phyloP scores from a whole-genome alignment of 2,888 invertebrate genomes.

The Myopa testacea region DNA sequence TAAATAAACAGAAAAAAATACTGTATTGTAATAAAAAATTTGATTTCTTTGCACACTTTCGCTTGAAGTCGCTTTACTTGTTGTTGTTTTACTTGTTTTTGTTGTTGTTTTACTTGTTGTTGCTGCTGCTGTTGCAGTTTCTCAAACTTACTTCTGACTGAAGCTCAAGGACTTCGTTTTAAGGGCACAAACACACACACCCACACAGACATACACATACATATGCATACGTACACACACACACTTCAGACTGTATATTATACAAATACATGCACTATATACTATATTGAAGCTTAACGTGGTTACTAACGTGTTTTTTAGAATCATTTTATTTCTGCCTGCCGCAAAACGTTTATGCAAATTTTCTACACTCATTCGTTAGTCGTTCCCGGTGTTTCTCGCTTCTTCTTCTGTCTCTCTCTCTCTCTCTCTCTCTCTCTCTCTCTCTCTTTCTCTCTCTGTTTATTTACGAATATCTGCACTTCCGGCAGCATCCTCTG shows the following conservation, averaged over 20 bases:
- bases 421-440: neutral
- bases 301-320: neutral
- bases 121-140: slow-evolving; percentile 4
- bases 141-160: slow-evolving; percentile 21
- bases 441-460: neutral
- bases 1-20: neutral
- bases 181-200: neutral
- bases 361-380: slow-evolving; percentile 17
- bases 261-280: neutral
- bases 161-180: neutral
- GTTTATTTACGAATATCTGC: neutral
- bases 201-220: slow-evolving; percentile 1
- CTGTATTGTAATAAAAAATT: neutral
- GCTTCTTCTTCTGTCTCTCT: neutral
- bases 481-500: neutral
- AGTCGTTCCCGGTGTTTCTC: neutral
- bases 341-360: slow-evolving; percentile 35
- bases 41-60: neutral
- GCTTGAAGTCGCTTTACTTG: neutral
- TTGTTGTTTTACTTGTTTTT: neutral
- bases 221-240: neutral
- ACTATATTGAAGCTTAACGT: slow-evolving; percentile 2
- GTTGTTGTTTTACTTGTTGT: neutral
- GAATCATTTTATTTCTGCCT: neutral
- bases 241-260: neutral